A percentile compares a stretch with the other conserved stretches of the same genome.
phyloP scores from a whole-genome alignment of 2,888 invertebrate species.

The Troides helena region DNA sequence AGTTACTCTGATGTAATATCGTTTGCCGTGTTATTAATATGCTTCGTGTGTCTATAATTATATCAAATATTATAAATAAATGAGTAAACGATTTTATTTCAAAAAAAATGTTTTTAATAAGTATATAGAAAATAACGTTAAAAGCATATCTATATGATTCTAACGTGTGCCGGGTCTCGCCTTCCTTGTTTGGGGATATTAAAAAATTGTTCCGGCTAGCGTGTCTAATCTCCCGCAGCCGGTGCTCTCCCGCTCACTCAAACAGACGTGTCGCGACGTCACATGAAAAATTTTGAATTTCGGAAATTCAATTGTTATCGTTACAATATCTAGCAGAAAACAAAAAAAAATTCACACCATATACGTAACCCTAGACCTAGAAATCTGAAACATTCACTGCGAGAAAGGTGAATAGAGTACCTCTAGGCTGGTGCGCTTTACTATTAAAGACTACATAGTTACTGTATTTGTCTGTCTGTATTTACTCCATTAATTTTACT shows the following conservation, averaged over 20 bases:
- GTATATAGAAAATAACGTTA: not conserved
- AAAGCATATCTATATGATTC: conserved; percentile 48
- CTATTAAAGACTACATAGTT: too few relatives aligned
- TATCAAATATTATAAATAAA: too few relatives aligned
- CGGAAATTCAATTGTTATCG: conserved; percentile 32
- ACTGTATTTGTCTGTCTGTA: too few relatives aligned
- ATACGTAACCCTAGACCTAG: too few relatives aligned
- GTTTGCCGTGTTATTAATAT: not conserved
- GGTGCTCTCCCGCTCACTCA: conserved; percentile 52
- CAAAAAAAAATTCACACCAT: not conserved
- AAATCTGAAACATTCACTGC: too few relatives aligned
- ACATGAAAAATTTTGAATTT: conserved; percentile 41
- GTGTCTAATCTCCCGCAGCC: conserved; percentile 77
- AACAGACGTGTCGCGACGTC: conserved; percentile 39
- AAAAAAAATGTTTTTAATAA: not conserved
- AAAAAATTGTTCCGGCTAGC: conserved; percentile 80
- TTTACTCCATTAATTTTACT: too few relatives aligned
- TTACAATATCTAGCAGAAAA: not conserved
- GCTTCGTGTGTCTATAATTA: too few relatives aligned
- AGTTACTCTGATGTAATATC: not conserved
- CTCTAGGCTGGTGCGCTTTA: too few relatives aligned
- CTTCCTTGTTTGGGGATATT: conserved; percentile 77
- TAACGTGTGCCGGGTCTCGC: conserved; percentile 50
- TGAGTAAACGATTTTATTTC: not conserved
- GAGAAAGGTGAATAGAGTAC: too few relatives aligned